Conservation (phyloP, 2,113 vertebrate species). For the Apus apus region DNA sequence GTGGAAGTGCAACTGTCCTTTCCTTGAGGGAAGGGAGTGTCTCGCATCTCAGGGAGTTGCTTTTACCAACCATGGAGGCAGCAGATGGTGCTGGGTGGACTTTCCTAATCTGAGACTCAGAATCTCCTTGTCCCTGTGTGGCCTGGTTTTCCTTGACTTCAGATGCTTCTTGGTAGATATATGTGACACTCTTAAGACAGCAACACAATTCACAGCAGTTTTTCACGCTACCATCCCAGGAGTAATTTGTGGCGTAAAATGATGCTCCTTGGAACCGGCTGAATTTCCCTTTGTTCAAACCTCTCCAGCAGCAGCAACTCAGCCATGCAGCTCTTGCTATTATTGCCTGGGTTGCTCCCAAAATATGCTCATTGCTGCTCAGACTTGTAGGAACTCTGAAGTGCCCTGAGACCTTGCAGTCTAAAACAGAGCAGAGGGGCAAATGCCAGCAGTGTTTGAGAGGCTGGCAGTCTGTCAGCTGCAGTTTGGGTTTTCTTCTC, state of each 20-base stretch:
- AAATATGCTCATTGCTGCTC: background rate
- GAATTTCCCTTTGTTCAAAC: constrained; percentile 29
- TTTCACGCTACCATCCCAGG: background rate
- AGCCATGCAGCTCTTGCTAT: background rate
- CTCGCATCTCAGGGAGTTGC: background rate
- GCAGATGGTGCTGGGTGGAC: constrained; percentile 39
- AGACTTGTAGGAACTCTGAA: background rate
- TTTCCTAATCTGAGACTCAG: background rate
- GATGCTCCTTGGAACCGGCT: background rate
- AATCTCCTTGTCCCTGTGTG: background rate
- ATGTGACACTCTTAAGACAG: background rate
- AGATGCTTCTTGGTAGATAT: background rate
- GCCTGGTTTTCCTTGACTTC: constrained; percentile 8
- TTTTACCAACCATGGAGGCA: background rate
- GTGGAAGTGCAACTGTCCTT: background rate
- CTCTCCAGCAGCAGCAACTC: background rate
- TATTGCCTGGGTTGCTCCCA: constrained; percentile 9
- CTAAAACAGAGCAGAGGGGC: background rate
- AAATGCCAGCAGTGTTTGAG: background rate
- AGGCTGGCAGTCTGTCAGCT: background rate
- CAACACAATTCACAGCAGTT: background rate
- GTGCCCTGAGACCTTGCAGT: background rate
- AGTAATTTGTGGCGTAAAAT: background rate
- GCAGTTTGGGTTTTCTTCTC: background rate
- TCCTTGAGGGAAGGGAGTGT: background rate